Base-by-base conservation (phyloP, 2,113 vertebrate species). In the Urocitellus parryii region DNA sequence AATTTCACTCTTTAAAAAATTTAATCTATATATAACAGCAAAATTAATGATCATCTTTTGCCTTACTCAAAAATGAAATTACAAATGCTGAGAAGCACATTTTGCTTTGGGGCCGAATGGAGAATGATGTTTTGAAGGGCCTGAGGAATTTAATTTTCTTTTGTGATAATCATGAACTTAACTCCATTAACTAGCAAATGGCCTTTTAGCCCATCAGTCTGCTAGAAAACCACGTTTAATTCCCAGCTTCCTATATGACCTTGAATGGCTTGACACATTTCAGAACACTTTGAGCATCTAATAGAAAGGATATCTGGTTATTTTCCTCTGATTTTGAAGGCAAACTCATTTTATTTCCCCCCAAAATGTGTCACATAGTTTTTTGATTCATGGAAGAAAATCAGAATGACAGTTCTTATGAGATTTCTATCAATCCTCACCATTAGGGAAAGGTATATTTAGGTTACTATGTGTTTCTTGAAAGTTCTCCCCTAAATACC, bases 121-220 rank as follows among this genome's bases (percentile, higher is more conserved):
- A 92, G 95, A 95, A 81, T 58, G 94, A 94, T 72, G 12, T 92
- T 96, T 86, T 45, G 73, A 92, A 95, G n/a, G 61, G 12, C 7
- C 22, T 92, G 85, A 94, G 80, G 83, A 94, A 73, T 84, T 88
- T 90, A n/a, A 90, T 92, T 96, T 97, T 94, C 87, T 94, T 97
- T 88, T 92, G 73, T 13, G 27, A 94, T 85, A 84, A 90, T 89
- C 70, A 95, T 93, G 53, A 81, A 8, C 90, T 85, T 95, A 93
- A 92, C 48, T 93, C 12, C 77, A 39, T 90, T 93, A 81, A 91
- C 48, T 92, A 73, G 6, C 61, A 85, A 94, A 84, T 80, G 73
- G 22, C 61, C 88, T 96, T 93, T 93, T 93, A 92, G 39, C 53
- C 72, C 80, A 1, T 2, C n/a, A 73, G 25, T 81, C 72, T 96